Evolutionary conservation across 2,113 vertebrate genomes (phyloP), one percentile per base, ranked within the genome.

Genomic region (Cricetomys ansorgei): DNA sequence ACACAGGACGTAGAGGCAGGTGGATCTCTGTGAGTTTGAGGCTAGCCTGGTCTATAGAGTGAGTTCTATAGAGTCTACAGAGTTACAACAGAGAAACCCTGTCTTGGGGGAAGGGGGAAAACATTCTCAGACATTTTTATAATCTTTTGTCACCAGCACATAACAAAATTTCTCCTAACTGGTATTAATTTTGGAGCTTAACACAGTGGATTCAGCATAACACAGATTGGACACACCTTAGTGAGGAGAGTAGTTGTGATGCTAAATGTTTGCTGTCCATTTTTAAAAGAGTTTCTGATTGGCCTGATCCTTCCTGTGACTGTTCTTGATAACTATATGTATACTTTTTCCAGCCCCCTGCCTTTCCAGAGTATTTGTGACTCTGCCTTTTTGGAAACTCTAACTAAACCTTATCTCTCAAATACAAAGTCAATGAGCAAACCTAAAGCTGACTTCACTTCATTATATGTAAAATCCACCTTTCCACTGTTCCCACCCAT

Each of bases 201-300:
- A 34, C 12, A 50, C 34, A 77, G 23, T 48, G 21, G 23, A 9
- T 88, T 92, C 21, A 55, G 17, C 21, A 27, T 50, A 55, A 67
- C 16, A 70, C 59, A 72, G 40, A 91, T 0, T 72, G 55, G 57
- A 80, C 62, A 81, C 12, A 92, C 85, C 57, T 65, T 86, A 45
- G 48, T 50, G 17, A 40, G 19, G 3, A 62, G 77, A 31, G 19
- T 45, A 59, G n/a, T 77, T 93, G 7, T 50, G 4, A 0, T 92
- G 89, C 37, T 73, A 65, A 37, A 23, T 19, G 48, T 88, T 57
- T 69, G 3, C 10, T 70, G 31, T 17, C 37, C n/a, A 6, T 86
- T 86, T 89, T 67, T 25, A 86, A 65, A 76, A 88, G 29, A 80
- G 64, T 65, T 95, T 92, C 43, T 77, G 34, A 27, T 27, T 90